Evolutionary conservation across 2,113 vertebrate genomes (phyloP), one percentile per base, ranked within the genome.

Genomic region (Acanthisitta chloris): DNA sequence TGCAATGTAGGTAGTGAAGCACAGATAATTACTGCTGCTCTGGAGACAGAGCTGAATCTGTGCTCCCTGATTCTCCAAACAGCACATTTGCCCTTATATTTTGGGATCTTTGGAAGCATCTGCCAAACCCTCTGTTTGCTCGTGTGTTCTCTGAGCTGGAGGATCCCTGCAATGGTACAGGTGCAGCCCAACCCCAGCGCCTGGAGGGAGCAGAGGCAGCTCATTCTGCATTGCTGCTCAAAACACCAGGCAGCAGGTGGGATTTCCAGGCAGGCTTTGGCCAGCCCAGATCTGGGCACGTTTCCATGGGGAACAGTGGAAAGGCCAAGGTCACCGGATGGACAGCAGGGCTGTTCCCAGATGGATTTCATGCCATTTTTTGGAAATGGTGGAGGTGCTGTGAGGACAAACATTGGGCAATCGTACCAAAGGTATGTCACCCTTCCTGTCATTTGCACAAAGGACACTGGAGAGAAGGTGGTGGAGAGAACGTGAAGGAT

Each of bases 271-370:
- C 17, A 57, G 49, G 10, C 29, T 69, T 85, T 95, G 57, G 43
- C 26, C 43, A 38, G 6, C 9, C 8, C 25, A 36, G 17, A 4
- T 17, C 58, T 29, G 31, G 71, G 67, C 74, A 88, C 29, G 15
- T 65, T 96, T 95, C 90, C 95, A 90, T 0, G 0, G 21, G 28
- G 31, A 24, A n/a, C n/a, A n/a, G n/a, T n/a, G n/a, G n/a, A n/a
- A n/a, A 55, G 58, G 46, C 51, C 95, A 92, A 96, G 94, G 96
- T 28, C 90, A 92, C 49, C 4, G 16, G 10, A 59, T 1, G 16
- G 29, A 21, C 46, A 58, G 14, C 40, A 65, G 54, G 14, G 20
- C 46, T 36, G 29, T 12, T 91, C 24, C 59, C 4, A 0, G 11
- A 6, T 33, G 49, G 67, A 83, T 80, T 86, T 85, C 13, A 3